Evolutionary conservation across 2,113 vertebrate genomes (phyloP).

Genomic region (Dolichallabes microphthalmus): DNA sequence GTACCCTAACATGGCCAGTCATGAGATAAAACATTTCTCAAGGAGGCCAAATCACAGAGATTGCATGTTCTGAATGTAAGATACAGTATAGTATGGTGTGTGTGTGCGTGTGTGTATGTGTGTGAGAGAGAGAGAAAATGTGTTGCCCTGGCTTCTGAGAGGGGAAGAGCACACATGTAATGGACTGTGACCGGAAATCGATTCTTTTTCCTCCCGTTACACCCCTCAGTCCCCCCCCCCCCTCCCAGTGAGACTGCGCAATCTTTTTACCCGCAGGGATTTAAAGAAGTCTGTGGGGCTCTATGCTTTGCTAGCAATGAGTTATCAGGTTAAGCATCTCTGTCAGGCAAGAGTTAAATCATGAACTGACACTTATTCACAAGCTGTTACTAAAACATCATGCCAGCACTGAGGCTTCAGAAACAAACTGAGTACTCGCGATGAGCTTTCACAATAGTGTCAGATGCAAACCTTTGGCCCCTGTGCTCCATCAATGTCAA

Average conservation of each 20-base stretch:
- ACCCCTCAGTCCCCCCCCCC: not conserved
- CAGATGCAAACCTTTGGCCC: not conserved
- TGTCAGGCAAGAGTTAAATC: slow-evolving; percentile 43
- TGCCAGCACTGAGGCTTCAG: slow-evolving; percentile 8
- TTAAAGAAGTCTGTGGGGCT: slow-evolving; percentile 19
- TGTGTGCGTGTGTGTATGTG: slow-evolving; percentile 37
- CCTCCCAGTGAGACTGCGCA: slow-evolving; percentile 19
- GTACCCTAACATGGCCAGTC: not conserved
- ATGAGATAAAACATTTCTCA: slow-evolving; percentile 30
- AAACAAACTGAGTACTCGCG: slow-evolving; percentile 1
- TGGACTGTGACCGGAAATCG: slow-evolving; percentile 50
- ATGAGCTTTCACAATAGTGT: not conserved
- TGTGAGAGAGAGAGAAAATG: slow-evolving; percentile 40
- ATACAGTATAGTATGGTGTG: slow-evolving; percentile 37
- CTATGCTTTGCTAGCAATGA: slow-evolving; percentile 21
- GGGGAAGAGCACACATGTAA: slow-evolving; percentile 49
- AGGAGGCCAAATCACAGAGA: slow-evolving; percentile 21
- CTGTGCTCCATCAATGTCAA: not conserved
- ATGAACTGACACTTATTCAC: slow-evolving; percentile 33
- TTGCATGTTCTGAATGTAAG: slow-evolving; percentile 23
- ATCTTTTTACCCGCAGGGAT: slow-evolving; percentile 32
- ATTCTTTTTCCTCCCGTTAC: slow-evolving; percentile 46
- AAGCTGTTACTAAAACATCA: slow-evolving; percentile 23
- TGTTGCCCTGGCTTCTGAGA: slow-evolving; percentile 38
- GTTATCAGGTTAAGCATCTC: slow-evolving; percentile 39